phyloP scores from a whole-genome alignment of 2,797 vertebrate species.

The Serranus cabrilla region DNA sequence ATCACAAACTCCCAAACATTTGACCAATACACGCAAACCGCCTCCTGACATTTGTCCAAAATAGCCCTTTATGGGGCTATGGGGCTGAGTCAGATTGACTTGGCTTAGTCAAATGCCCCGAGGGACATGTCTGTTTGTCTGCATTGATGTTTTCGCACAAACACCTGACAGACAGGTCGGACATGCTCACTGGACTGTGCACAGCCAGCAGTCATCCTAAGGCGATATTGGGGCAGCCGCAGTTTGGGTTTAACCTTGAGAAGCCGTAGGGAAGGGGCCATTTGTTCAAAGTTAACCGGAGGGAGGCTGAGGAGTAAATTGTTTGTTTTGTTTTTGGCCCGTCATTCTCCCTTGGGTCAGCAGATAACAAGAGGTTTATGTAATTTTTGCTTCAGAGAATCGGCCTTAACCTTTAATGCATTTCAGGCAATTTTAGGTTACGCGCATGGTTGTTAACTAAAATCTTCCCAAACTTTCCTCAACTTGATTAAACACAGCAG shows the following conservation, averaged over 20 bases:
- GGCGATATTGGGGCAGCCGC: slow-evolving; percentile 30
- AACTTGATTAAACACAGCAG: slow-evolving; percentile 12
- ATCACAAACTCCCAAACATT: slow-evolving; percentile 63
- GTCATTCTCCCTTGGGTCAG: slow-evolving; percentile 48
- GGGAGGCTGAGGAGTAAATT: slow-evolving; percentile 53
- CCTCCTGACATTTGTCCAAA: slow-evolving; percentile 76
- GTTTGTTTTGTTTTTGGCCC: slow-evolving; percentile 53
- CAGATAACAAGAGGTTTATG: slow-evolving; percentile 64
- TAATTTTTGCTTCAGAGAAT: slow-evolving; percentile 47
- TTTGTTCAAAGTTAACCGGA: slow-evolving; percentile 61
- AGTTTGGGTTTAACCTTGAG: slow-evolving; percentile 66
- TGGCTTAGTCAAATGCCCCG: slow-evolving; percentile 67
- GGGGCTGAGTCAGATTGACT: slow-evolving; percentile 74
- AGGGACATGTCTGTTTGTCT: slow-evolving; percentile 72
- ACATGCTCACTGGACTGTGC: slow-evolving; percentile 73
- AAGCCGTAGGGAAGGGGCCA: slow-evolving; percentile 55
- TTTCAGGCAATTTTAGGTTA: slow-evolving; percentile 43
- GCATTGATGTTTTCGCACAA: slow-evolving; percentile 68
- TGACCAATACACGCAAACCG: slow-evolving; percentile 49
- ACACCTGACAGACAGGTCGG: slow-evolving; percentile 78
- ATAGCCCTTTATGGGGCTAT: slow-evolving; percentile 62
- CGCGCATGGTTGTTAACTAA: background rate
- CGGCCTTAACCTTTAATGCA: slow-evolving; percentile 46
- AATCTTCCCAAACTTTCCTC: slow-evolving; percentile 13
- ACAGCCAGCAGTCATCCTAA: slow-evolving; percentile 46